These are phyloP conservation scores for Heliconius hortense DNA, from an alignment of 2,888 invertebrate genomes.

Conservation along the genomic window DNA sequence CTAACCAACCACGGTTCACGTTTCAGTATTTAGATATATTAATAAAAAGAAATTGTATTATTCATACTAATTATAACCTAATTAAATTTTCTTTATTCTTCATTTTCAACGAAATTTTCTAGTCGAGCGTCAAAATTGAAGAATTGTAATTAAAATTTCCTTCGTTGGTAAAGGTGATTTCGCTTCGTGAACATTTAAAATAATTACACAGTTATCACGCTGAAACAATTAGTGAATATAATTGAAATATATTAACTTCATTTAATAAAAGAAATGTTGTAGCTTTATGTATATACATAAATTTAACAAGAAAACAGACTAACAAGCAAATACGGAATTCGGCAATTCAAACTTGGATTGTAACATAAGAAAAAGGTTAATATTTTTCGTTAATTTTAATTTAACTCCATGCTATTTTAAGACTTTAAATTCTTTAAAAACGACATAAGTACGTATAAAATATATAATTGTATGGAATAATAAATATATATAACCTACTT, in stretches of 20 bases:
- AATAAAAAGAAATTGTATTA: background rate
- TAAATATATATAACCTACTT: background rate
- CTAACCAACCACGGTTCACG: background rate
- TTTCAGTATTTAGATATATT: background rate
- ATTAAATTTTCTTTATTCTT: constrained; percentile 1
- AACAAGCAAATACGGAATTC: no score
- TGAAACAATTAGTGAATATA: constrained; percentile 1
- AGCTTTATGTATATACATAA: background rate
- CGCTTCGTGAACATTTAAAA: constrained; percentile 13
- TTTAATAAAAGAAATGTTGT: background rate
- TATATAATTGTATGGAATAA: background rate
- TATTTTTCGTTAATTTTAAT: background rate
- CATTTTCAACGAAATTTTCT: constrained; percentile 4
- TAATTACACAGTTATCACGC: constrained; percentile 14
- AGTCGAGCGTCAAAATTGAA: constrained; percentile 5
- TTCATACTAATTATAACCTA: constrained; percentile 5
- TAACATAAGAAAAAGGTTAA: no score
- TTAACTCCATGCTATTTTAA: background rate
- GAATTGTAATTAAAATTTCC: constrained; percentile 19
- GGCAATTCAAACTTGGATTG: no score
- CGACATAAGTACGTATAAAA: background rate
- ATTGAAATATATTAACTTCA: constrained; percentile 10
- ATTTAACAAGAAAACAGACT: no score
- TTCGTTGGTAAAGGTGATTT: background rate
- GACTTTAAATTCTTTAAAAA: background rate